Percentiles rank a stretch among this genome's conserved stretches.
Evolutionary conservation across 2,888 invertebrate species (phyloP).

Genomic region (Cataglyphis altisquamis): DNA sequence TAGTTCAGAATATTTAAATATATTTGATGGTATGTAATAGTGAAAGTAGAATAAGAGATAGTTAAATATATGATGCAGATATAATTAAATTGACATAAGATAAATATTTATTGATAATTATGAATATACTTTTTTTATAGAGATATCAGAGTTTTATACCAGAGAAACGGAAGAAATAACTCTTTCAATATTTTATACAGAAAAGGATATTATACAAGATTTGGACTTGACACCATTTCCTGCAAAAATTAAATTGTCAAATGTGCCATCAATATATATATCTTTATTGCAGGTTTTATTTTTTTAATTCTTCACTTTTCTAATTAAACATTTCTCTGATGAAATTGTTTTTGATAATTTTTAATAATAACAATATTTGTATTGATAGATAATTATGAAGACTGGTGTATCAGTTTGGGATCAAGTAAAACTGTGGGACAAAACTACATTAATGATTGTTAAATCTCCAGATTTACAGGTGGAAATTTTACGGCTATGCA

Average conservation of each 20-base stretch:
- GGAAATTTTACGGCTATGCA: conserved; percentile 75
- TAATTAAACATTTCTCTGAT: neutral
- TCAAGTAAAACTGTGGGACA: conserved; percentile 71
- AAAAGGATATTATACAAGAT: conserved; percentile 75
- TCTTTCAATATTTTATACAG: conserved; percentile 74
- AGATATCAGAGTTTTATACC: conserved; percentile 77
- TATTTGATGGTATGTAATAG: conserved; percentile 77
- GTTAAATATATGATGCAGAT: neutral
- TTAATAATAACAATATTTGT: conserved; percentile 20
- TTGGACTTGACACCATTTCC: conserved; percentile 78
- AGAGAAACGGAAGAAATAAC: conserved; percentile 59
- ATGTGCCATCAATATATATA: conserved; percentile 72
- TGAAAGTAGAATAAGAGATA: neutral
- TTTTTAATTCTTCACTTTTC: conserved; percentile 19
- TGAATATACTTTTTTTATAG: conserved; percentile 71
- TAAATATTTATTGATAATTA: conserved; percentile 8
- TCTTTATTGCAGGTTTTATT: conserved; percentile 78
- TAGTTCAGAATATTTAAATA: conserved; percentile 77
- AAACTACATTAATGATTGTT: conserved; percentile 73
- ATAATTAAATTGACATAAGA: neutral
- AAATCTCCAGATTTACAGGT: conserved; percentile 79
- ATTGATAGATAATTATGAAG: conserved; percentile 69
- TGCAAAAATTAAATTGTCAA: conserved; percentile 71
- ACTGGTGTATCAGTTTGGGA: conserved; percentile 80
- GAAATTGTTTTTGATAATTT: neutral